These are phyloP conservation scores for Taxidea taxus DNA, from an alignment of 2,113 vertebrate species.

Conservation along the genomic window DNA sequence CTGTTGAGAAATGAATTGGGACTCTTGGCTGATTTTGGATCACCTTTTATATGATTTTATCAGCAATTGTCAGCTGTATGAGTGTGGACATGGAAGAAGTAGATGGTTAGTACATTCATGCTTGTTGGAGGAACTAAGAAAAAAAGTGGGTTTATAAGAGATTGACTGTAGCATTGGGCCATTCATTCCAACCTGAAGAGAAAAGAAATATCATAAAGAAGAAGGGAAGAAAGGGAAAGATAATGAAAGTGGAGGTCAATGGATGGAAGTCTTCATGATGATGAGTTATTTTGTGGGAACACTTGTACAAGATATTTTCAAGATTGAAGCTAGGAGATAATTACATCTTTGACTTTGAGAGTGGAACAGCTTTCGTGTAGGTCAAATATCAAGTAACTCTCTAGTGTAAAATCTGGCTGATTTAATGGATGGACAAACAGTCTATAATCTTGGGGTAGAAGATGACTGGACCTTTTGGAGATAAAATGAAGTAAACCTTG, in stretches of 20 bases:
- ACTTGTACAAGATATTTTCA: neutral
- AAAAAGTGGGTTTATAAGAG: neutral
- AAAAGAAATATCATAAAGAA: neutral
- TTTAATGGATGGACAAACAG: neutral
- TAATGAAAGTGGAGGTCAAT: neutral
- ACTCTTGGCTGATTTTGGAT: neutral
- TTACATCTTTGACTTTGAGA: slow-evolving; percentile 19
- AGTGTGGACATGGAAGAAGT: neutral
- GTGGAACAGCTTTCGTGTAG: neutral
- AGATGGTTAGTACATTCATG: neutral
- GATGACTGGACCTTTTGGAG: neutral
- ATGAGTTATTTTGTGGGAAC: neutral
- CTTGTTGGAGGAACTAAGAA: neutral
- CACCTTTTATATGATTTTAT: neutral
- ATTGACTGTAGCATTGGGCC: neutral
- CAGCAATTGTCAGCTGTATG: neutral
- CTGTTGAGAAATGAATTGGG: neutral
- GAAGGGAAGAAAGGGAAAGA: neutral
- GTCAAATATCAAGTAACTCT: neutral
- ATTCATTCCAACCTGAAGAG: neutral
- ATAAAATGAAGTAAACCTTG: neutral
- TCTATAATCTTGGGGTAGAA: neutral
- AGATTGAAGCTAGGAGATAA: neutral
- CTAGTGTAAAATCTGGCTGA: neutral
- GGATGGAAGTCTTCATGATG: neutral